phyloP scores from a whole-genome alignment of 92 coral and sea anemone species.

The Plumapathes pennacea region DNA sequence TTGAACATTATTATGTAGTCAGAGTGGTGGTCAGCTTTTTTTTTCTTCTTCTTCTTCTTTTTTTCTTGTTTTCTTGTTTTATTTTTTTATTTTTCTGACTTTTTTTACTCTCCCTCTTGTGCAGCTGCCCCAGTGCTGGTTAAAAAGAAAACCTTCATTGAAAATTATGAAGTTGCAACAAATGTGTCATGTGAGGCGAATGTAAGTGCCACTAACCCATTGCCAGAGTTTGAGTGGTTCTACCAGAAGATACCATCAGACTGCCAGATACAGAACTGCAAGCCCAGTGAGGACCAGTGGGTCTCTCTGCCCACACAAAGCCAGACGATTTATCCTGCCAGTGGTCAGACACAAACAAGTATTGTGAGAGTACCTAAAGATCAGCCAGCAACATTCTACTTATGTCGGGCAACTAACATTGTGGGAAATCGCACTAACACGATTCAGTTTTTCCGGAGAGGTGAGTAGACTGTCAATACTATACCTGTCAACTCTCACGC shows the following conservation, averaged over 20 bases:
- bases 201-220: too few relatives aligned
- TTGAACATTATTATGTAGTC: too few relatives aligned
- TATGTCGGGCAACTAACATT: conserved; percentile 58
- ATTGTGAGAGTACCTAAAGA: conserved; percentile 26
- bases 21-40: too few relatives aligned
- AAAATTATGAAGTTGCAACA: too few relatives aligned
- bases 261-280: conserved; percentile 5
- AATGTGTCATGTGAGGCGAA: too few relatives aligned
- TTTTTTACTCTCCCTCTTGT: too few relatives aligned
- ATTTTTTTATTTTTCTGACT: too few relatives aligned
- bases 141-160: too few relatives aligned
- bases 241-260: conserved; percentile 5
- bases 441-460: conserved; percentile 49
- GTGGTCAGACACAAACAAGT: conserved; percentile 23
- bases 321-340: neutral
- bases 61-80: too few relatives aligned
- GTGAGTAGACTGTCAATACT: conserved; percentile 45
- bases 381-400: conserved; percentile 33
- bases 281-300: conserved; percentile 33
- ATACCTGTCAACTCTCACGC: too few relatives aligned
- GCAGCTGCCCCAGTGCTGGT: too few relatives aligned
- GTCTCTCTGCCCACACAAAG: neutral
- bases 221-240: conserved; percentile 50
- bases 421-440: conserved; percentile 47
- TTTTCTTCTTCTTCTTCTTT: too few relatives aligned